Percentiles rank a stretch among this genome's conserved stretches.
Evolutionary conservation across 2,888 invertebrate species (phyloP).

Genomic region (Exocentrus adspersus): DNA sequence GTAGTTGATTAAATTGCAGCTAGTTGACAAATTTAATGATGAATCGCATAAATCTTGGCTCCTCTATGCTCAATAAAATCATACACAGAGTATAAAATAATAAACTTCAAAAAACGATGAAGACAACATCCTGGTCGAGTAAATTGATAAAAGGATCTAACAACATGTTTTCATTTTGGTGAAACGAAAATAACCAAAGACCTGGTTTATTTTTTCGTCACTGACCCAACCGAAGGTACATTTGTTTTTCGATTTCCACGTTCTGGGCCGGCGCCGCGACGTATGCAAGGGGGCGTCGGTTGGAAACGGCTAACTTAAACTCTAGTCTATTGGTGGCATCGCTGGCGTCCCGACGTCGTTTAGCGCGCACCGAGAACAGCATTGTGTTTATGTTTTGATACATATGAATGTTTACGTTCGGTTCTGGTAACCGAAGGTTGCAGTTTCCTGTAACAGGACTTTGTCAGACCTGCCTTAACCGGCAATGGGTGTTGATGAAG

Average conservation of each 20-base stretch:
- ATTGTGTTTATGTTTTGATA: constrained; percentile 7
- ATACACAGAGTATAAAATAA: no score
- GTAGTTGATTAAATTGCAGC: no score
- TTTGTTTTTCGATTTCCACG: constrained; percentile 11
- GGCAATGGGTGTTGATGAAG: no score
- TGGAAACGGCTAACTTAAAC: constrained; percentile 22
- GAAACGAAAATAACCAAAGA: neutral
- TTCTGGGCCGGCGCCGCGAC: constrained; percentile 34
- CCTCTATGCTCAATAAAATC: no score
- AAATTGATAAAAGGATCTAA: no score
- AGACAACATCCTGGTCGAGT: no score
- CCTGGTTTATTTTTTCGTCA: constrained; percentile 9
- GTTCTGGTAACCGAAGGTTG: constrained; percentile 14
- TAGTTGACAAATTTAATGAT: no score
- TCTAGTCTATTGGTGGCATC: constrained; percentile 30
- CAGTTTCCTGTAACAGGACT: constrained; percentile 5
- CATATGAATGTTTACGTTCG: constrained; percentile 20
- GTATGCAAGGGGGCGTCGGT: constrained; percentile 32
- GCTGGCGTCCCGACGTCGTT: constrained; percentile 26
- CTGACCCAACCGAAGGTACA: constrained; percentile 20
- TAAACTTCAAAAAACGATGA: no score
- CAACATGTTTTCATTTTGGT: no score
- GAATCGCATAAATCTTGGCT: no score
- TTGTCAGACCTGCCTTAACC: neutral
- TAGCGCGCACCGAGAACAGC: neutral